Evolutionary conservation across 2,888 invertebrate species (phyloP).

Genomic region (Cremastobaeus sp.): DNA sequence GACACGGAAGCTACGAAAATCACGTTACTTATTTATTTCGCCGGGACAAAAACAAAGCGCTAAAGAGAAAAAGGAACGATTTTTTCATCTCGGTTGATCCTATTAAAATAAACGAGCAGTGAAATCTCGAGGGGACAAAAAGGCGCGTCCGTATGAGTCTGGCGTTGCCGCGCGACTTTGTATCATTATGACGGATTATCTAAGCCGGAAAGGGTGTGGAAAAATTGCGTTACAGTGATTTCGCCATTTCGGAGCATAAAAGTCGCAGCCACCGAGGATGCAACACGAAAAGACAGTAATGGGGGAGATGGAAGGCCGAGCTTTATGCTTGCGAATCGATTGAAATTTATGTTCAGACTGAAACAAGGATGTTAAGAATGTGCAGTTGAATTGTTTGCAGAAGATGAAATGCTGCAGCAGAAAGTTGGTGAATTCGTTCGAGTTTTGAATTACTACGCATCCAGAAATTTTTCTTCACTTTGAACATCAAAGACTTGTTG

Average conservation of each 20-base stretch:
- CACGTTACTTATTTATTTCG: background rate
- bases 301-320: slow-evolving; percentile 1
- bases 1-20: background rate
- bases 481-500: no score
- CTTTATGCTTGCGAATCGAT: slow-evolving; percentile 17
- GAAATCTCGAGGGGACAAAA: slow-evolving; percentile 6
- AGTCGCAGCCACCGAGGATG: no score
- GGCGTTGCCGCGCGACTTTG: slow-evolving; percentile 12
- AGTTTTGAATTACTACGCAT: no score
- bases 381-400: slow-evolving; percentile 19
- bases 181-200: slow-evolving; percentile 30
- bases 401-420: no score
- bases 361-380: slow-evolving; percentile 16
- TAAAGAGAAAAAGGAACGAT: background rate
- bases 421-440: no score
- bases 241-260: slow-evolving; percentile 21
- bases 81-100: background rate
- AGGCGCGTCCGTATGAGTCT: slow-evolving; percentile 8
- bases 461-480: no score
- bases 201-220: slow-evolving; percentile 6
- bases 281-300: slow-evolving; percentile 9
- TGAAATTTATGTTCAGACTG: slow-evolving; percentile 16
- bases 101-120: slow-evolving; percentile 8
- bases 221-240: slow-evolving; percentile 4
- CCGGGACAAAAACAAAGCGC: background rate